These are phyloP conservation scores for Tretioscincus oriximinensis DNA, from an alignment of 2,113 vertebrate species.

Conservation along the genomic window DNA sequence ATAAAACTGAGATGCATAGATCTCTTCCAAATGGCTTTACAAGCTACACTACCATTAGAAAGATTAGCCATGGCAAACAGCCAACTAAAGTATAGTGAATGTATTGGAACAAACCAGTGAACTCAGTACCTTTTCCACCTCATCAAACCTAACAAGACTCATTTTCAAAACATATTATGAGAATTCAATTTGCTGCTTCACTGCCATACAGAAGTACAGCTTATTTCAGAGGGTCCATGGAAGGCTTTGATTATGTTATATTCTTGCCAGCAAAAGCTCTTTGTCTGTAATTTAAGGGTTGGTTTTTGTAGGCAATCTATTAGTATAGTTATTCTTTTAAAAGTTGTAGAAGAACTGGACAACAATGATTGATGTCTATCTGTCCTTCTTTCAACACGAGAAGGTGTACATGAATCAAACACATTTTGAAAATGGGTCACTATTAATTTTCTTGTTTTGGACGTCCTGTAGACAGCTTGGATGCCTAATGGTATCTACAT, in stretches of 20 bases:
- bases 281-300: constrained; percentile 61
- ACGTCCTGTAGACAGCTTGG: constrained; percentile 5
- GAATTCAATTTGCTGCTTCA: constrained; percentile 89
- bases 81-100: constrained; percentile 73
- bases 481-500: constrained; percentile 14
- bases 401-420: constrained; percentile 37
- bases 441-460: constrained; percentile 31
- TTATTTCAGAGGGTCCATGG: constrained; percentile 60
- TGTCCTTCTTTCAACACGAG: background rate
- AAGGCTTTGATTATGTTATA: constrained; percentile 53
- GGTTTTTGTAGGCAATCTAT: constrained; percentile 49
- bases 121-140: constrained; percentile 79
- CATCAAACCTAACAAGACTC: constrained; percentile 82
- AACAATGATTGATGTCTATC: constrained; percentile 32
- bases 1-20: constrained; percentile 46
- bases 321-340: constrained; percentile 28
- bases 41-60: constrained; percentile 80
- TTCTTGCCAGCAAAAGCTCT: constrained; percentile 48
- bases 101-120: constrained; percentile 78
- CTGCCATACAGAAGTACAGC: constrained; percentile 67
- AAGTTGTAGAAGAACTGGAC: constrained; percentile 34
- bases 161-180: constrained; percentile 79
- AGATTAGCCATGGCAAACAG: constrained; percentile 79
- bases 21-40: constrained; percentile 71
- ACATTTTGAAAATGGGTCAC: constrained; percentile 18